Evolutionary conservation across 2,113 vertebrate species (phyloP), one percentile per base, ranked within the genome.

Genomic region (Notiomystis cincta): DNA sequence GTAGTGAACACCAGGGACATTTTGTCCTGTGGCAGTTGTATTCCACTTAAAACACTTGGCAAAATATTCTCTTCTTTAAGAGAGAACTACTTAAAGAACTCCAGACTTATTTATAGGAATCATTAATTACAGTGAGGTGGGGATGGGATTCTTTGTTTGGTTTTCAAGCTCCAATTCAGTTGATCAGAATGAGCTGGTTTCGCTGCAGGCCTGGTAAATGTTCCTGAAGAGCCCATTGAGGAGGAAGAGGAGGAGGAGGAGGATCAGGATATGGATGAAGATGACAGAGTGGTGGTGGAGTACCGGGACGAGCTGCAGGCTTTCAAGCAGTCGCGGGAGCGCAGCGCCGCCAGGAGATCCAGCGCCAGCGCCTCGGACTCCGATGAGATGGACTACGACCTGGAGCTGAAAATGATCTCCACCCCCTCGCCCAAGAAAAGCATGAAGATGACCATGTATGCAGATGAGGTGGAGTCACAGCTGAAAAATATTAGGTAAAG

Each of bases 361-460:
- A 98, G 97, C 20, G 98, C 98, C 14, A 98, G 98, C 8, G 98
- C 98, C 47, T 99, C 99, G 0, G 99, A 99, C 96, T 99, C 99
- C 0, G 99, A 99, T 25, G 99, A 99, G 93, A 99, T 99, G 99
- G 99, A 99, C 97, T 99, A 99, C 48, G 99, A 99, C 89, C 98
- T 99, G 30, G 99, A 99, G 93, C 97, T 99, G 90, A 99, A 99
- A 97, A 99, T 99, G 99, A 99, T 99, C 78, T 99, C 99, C 13
- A 99, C 99, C 1, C 99, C 99, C 5, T 99, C 99, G 6, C 99
- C 99, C 35, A 99, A 99, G 96, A 99, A 99, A 92, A 99, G 98
- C 98, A 99, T 99, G 98, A 99, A 99, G 97, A 99, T 99, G 99
- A 99, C 99, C 4, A 99, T 99, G 99, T 99, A 99, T 73, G 99